Evolutionary conservation across 1,140 invertebrate species (phyloP), one percentile per base, ranked within the genome.

Genomic region (Alviniconcha marisindica): DNA sequence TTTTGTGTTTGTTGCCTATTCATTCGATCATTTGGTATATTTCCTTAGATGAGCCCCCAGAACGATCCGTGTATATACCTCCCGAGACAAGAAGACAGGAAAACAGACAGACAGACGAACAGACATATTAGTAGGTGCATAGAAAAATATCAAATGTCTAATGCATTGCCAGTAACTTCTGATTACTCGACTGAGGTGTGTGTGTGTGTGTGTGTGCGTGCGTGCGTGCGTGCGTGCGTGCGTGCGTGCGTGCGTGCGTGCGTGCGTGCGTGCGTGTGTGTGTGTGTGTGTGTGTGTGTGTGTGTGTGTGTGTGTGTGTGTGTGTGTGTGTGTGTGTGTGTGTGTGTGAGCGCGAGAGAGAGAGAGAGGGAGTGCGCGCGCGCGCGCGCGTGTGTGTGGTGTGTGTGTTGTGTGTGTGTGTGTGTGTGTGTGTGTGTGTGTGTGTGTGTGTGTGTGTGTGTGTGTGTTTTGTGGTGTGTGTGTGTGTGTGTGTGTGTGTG

Each of bases 221-320:
- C 24, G 56, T 60, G 24, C 56, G 56, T 60, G 56, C 24, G 10
- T 14, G 56, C 24, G n/a, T 60, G n/a, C n/a, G 24, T n/a, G 24
- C 24, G 56, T 60, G 56, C 24, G 66, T 71, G 66, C 3, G 66
- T 40, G 66, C n/a, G 42, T 51, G 73, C 42, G 73, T 76, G 44
- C n/a, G 73, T 51, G 71, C 21, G 71, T 74, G 71, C 28, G 71
- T 74, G 71, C 21, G 38, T 74, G 71, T 42, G 71, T 74, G 71
- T 42, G 3, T 74, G 71, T 42, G 71, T 42, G 71, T 51, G 42
- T 31, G 73, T 51, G 44, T 51, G 73, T 76, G 21, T 51, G 42
- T 51, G 44, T 76, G 42, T 51, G 42, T 76, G 73, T 76, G 73
- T 76, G 73, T 76, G 42, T 48, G 44, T 51, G 73, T 76, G 73